These are phyloP conservation scores for Eurypyga helias DNA, from an alignment of 2,113 vertebrate genomes.

Conservation along the genomic window DNA sequence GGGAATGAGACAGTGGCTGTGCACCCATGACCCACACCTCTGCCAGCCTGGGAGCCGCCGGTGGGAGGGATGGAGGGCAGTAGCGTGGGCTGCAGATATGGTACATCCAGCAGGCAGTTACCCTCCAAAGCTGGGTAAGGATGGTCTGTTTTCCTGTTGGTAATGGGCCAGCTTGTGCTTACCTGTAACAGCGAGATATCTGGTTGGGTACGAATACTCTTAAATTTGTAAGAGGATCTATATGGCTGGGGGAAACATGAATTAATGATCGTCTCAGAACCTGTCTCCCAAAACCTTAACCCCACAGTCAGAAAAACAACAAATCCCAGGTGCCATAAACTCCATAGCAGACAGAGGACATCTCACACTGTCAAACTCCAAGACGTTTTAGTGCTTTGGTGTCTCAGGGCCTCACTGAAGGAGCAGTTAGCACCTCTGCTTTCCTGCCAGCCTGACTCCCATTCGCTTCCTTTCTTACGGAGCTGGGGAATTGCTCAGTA, in stretches of 20 bases:
- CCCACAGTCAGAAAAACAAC: neutral
- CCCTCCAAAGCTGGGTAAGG: neutral
- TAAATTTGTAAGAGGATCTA: neutral
- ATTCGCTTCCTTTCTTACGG: neutral
- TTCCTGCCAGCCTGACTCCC: neutral
- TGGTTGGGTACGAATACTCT: neutral
- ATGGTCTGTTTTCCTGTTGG: neutral
- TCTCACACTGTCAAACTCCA: neutral
- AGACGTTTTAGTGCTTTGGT: neutral
- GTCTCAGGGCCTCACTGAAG: neutral
- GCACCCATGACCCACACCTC: accelerated
- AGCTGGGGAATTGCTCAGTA: neutral
- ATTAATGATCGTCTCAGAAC: accelerated
- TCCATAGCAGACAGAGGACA: neutral
- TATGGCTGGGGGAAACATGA: neutral
- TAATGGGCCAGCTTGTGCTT: neutral
- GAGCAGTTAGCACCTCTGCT: neutral
- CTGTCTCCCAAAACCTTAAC: neutral
- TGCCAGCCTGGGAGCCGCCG: accelerated
- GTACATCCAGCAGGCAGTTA: neutral
- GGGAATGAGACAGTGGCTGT: neutral
- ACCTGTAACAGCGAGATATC: neutral
- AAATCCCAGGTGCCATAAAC: neutral
- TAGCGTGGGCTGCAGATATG: neutral
- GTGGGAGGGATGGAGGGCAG: neutral